Conservation (phyloP, 1,140 invertebrate species). For the Drosophila gunungcola region DNA sequence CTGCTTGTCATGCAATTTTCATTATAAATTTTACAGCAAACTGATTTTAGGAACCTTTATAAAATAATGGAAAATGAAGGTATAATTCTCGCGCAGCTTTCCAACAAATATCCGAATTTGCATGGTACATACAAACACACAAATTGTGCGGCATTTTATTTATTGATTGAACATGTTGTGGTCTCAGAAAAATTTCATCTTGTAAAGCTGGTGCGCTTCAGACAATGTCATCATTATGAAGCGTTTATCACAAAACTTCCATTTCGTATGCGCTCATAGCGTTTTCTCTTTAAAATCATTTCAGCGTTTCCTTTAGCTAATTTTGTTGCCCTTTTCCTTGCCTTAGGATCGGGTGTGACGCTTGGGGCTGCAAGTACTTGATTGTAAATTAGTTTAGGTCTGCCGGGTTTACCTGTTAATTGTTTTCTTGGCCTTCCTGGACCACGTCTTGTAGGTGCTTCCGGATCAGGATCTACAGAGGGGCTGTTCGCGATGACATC, state of each 20-base stretch:
- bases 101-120: constrained; percentile 14
- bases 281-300: too few species aligned
- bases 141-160: constrained; percentile 36
- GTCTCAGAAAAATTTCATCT: neutral
- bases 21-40: constrained; percentile 3
- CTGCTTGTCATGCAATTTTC: constrained; percentile 12
- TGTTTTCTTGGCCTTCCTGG: too few species aligned
- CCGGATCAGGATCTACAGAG: too few species aligned
- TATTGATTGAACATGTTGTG: neutral
- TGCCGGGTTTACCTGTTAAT: too few species aligned
- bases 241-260: neutral
- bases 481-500: too few species aligned
- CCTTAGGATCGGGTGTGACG: too few species aligned
- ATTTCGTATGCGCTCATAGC: too few species aligned
- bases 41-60: neutral
- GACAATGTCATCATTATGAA: neutral
- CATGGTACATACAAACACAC: constrained; percentile 36
- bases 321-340: too few species aligned
- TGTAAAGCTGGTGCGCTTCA: neutral
- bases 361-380: too few species aligned
- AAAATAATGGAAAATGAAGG: neutral
- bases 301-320: too few species aligned
- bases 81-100: neutral
- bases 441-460: too few species aligned
- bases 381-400: too few species aligned